Evolutionary conservation across 1,140 invertebrate species (phyloP), one percentile per base, ranked within the genome.

Genomic region (Bombus haemorrhoidalis): DNA sequence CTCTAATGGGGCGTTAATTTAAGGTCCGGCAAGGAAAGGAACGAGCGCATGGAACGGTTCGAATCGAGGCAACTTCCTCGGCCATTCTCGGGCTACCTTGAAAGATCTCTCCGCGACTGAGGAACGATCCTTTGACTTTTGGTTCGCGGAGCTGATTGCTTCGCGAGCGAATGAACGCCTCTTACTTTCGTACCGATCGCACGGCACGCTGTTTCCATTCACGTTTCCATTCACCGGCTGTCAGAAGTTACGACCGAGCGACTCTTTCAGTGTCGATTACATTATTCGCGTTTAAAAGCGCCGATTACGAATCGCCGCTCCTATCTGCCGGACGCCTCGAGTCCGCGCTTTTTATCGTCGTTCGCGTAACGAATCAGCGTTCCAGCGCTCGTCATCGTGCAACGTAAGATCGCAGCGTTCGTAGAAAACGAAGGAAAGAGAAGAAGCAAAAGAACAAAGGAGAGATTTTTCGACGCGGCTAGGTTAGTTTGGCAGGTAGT

Each of bases 111-210:
- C 62, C 62, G 25, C 34, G 47, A 32, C 47, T 41, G 72, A 68
- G 75, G 72, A 57, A 79, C 73, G 81, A 78, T 90, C 86, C 74
- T 89, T 90, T 86, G 89, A 90, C 83, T 90, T 90, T 90, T 84
- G 64, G 79, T 82, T 69, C 80, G 77, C 66, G 37, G 47, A 72
- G 32, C 57, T 74, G 85, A 90, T 89, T 79, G 85, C 87, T 68
- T 74, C 85, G 81, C 81, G 81, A 78, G 59, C 74, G 78, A 86
- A 83, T 80, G 83, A 82, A 82, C 79, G 85, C 91, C 92, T 92
- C 91, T 93, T 92, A 93, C 92, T 93, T 93, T 92, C 91, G 86
- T 92, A 74, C 79, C 87, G 86, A 91, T 92, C 87, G 82, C 88
- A 89, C 81, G 81, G 59, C 86, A 37, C 80, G 83, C 84, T 81